Evolutionary conservation across 2,797 vertebrate species (phyloP), one percentile per base, ranked within the genome.

Genomic region (Fistularia tabacaria): DNA sequence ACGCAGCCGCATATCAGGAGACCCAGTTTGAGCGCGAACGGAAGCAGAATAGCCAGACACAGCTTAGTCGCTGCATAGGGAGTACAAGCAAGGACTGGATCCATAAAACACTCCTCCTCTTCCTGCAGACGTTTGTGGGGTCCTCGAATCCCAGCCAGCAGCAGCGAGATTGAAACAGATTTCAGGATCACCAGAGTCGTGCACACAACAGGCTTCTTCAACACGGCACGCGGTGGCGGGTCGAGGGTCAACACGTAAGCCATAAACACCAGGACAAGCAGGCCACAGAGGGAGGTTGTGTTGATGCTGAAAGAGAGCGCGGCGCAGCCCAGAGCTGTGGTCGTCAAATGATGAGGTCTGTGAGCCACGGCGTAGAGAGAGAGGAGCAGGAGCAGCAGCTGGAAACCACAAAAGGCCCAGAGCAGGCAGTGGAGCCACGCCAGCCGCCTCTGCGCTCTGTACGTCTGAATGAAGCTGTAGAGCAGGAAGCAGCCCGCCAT

Each of bases 251-350:
- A 51, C 0, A 67, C 49, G 0, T 88, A 78, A 40, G 88, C 85
- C 41, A 69, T 87, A 6, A 85, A 63, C 62, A 80, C 66, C 11
- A 92, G 76, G 46, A 83, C 46, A 1, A 90, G 48, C 39, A 92
- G 80, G 38, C 87, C 69, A 0, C 64, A 84, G 72, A 90, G 87
- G 37, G 89, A 92, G 46, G 59, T 63, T 1, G 82, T 10, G 45
- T 92, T 93, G 79, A 93, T 80, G 42, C 87, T 64, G 58, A 93
- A 92, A 0, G 92, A 92, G 15, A 95, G 83, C 0, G 80, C 0
- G 0, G 84, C 90, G 3, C 93, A 93, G 7, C 71, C 25, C 1
- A 93, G 42, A 7, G 57, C 69, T 1, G 89, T 85, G 37, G 74
- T 69, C 25, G 0, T 1, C 58, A 92, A 62, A 73, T 89, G 87